Base-by-base conservation (phyloP, 2,888 invertebrate species). In the Pachymerium ferrugineum region DNA sequence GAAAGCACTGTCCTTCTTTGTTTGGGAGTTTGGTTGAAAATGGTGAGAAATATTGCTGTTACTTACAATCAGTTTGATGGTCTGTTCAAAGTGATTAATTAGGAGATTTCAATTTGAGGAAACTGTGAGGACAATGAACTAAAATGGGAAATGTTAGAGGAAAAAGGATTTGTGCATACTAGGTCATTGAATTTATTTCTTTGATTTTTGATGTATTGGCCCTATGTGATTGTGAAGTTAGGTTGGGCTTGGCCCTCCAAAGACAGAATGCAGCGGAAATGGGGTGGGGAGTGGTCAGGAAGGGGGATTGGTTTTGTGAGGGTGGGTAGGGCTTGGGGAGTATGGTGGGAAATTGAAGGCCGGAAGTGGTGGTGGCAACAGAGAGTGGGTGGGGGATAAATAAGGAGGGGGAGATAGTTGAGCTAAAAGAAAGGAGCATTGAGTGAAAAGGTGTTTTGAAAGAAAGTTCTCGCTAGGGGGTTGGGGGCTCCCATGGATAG, bases 301-400 rank as follows among this genome's bases (percentile, higher is more conserved):
- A 54, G 47, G 47, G 47, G 47, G 47, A 54, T 54, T 54, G 47
- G 47, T 54, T 54, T 54, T 54, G 47, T 54, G 47, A 54, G 47
- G 47, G 47, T 54, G 47, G 47, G 47, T 54, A 54, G 47, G 47
- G 47, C 47, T 10, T n/a, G 19, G 10, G 3, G 47, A 19, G 22
- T 22, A 54, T 54, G 47, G 47, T 54, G 47, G 47, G 47, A 54
- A n/a, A 54, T 54, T 54, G 47, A 54, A 54, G 47, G 47, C 47
- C 47, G 47, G 47, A 54, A 54, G 47, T 54, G 47, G 47, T 54
- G 47, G 47, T 54, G 47, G 47, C 47, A 54, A 54, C 47, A 54
- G 47, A 54, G 47, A 22, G 47, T 19, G 47, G 19, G 47, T 19
- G 47, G 47, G 47, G 22, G 19, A 54, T 22, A 54, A 22, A 54